A percentile compares a stretch with the other conserved stretches of the same genome.
Evolutionary conservation across 2,113 vertebrate species (phyloP).

Genomic region (Syngnathoides biaculeatus): DNA sequence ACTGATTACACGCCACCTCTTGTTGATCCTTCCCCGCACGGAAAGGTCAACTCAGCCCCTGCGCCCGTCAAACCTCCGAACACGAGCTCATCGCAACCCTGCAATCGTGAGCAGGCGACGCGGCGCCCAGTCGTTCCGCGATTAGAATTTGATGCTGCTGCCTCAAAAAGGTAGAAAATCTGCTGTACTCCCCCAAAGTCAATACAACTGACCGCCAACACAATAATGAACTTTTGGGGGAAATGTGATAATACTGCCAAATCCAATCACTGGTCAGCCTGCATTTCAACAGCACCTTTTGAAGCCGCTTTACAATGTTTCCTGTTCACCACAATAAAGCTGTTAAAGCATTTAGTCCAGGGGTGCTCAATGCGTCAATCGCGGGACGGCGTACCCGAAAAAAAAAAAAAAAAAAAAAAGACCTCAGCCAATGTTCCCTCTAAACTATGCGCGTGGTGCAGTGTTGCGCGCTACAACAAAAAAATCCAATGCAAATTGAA

Average conservation of each 20-base stretch:
- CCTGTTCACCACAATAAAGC: not conserved
- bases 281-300: not conserved
- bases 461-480: no score
- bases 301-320: not conserved
- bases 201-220: conserved; percentile 3
- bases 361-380: no score
- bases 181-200: not conserved
- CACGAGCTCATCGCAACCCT: conserved; percentile 3
- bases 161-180: not conserved
- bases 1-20: conserved; percentile 36
- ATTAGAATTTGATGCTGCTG: conserved; percentile 4
- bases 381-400: no score
- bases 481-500: no score
- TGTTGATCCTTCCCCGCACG: conserved; percentile 39
- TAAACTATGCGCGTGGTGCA: no score
- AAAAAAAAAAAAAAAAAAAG: no score
- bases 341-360: not conserved
- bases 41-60: conserved; percentile 46
- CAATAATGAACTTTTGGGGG: not conserved
- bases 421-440: no score
- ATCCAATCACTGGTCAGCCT: not conserved
- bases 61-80: conserved; percentile 10
- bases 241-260: not conserved
- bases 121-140: not conserved
- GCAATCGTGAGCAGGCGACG: conserved; percentile 10